phyloP scores from a whole-genome alignment of 2,113 vertebrate species.

The Sapayoa aenigma region DNA sequence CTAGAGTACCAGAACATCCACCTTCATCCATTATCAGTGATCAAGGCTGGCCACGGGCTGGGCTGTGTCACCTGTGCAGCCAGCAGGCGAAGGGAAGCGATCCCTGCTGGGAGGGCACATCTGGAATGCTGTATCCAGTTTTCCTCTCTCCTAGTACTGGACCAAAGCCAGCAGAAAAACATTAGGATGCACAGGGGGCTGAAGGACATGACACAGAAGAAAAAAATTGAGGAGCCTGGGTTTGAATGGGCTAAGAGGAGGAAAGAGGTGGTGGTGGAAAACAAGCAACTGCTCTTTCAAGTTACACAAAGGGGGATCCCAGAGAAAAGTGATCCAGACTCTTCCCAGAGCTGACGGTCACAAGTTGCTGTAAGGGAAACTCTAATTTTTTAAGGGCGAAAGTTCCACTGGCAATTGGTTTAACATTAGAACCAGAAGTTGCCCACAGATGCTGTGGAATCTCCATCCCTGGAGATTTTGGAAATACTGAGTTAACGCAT shows the following conservation, averaged over 20 bases:
- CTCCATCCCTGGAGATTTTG: not conserved
- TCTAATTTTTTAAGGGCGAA: not conserved
- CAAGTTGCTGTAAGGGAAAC: not conserved
- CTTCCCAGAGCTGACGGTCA: not conserved
- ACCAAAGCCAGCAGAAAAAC: constrained; percentile 8
- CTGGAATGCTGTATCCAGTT: not conserved
- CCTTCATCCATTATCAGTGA: accelerated
- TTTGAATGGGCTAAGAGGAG: not conserved
- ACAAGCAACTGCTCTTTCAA: not conserved
- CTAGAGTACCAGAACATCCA: not conserved
- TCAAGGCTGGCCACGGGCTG: not conserved
- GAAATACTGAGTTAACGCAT: not conserved
- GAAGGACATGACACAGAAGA: not conserved
- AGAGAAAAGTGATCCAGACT: not conserved
- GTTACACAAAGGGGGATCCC: not conserved
- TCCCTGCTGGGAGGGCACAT: not conserved
- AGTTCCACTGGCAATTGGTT: not conserved
- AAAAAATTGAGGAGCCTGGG: not conserved
- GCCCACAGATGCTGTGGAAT: not conserved
- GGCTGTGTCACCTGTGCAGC: accelerated
- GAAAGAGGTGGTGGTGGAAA: not conserved
- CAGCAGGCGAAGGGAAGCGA: not conserved
- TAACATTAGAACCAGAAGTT: not conserved
- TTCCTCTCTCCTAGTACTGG: not conserved
- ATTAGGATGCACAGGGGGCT: not conserved